Evolutionary conservation across 92 coral and sea anemone genomes (phyloP), one percentile per base, ranked within the genome.

Genomic region (Palythoa heliodiscus): DNA sequence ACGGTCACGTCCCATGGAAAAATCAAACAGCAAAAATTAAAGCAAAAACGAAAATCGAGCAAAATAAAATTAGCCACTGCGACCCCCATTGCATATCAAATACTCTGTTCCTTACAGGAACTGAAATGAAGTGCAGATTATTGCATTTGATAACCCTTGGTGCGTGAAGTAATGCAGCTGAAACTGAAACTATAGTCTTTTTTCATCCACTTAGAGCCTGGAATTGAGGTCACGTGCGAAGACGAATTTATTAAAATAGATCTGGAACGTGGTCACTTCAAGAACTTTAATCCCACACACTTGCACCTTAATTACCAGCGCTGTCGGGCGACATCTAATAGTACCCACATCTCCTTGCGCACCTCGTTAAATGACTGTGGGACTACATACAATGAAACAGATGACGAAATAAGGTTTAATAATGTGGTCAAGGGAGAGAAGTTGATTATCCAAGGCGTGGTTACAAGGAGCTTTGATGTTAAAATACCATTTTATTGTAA

Each of bases 341-440:
- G 87, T 24, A 57, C 64, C 29, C 67, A 52, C 54, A 86, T 89
- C 75, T 66, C 61, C 54, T 88, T 89, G 47, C 71, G 75, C 24
- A 82, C 92, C 58, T 24, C 89, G 7, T 24, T 89, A 11, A 86
- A 89, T 68, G 78, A 76, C 22, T 89, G 92, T 70, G 87, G 87
- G 38, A 89, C 92, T 23, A 86, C 80, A 12, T 64, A 64, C 70
- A 75, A 89, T n/a, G 86, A 89, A 39, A 89, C 86, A 12, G 17
- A 60, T 3, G 87, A 66, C 70, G 66, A 50, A 24, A 54, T 86
- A 52, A 68, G 70, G 12, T 89, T 84, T 84, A 13, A 52, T 29
- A 89, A 89, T 39, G 86, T 72, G 48, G 89, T 89, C 13, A 79
- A 63, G n/a, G 89, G 83, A 14, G 70, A 73, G 24, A 76, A 77